Evolutionary conservation across 2,113 vertebrate species (phyloP), one percentile per base, ranked within the genome.

Genomic region (Bujurquina vittata): DNA sequence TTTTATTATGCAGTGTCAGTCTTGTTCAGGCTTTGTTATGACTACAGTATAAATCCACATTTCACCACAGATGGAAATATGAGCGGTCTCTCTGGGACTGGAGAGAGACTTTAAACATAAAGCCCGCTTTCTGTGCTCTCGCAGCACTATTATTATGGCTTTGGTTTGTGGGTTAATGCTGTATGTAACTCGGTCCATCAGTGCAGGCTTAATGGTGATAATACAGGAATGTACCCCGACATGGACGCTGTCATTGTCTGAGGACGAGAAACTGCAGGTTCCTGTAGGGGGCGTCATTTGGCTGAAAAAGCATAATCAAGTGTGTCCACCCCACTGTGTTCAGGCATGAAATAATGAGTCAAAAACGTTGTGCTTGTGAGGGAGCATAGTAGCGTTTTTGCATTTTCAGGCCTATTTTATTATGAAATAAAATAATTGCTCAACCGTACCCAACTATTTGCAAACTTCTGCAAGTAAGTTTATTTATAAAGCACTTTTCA

Each of bases 21-120:
- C 82, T 78, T 77, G 58, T 88, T 81, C 78, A 55, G 56, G 58
- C 61, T 89, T 79, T 89, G 84, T 91, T 91, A 75, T 90, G 85
- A 88, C 84, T 89, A 76, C 61, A 69, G 58, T 57, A 84, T 89
- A 61, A 90, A 91, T 89, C 77, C 62, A 26, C 46, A 83, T 79
- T 88, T 93, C 81, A 84, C 80, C 87, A 87, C 37, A 46, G 73
- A 79, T 77, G 77, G 88, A 91, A 92, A 91, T 77, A 23, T 23
- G 89, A 92, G 85, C 40, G 4, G 62, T 54, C 88, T 87, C 88
- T 63, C n/a, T 55, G 83, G 81, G 82, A 77, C 52, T 23, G 18
- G n/a, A 74, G 73, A 58, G 29, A 81, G n/a, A 65, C 35, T 60
- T 79, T 78, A 62, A 85, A 76, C 63, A 84, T 61, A 58, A 86